Base-by-base conservation (phyloP, 2,888 invertebrate genomes). In the Pardosa pseudoannulata region DNA sequence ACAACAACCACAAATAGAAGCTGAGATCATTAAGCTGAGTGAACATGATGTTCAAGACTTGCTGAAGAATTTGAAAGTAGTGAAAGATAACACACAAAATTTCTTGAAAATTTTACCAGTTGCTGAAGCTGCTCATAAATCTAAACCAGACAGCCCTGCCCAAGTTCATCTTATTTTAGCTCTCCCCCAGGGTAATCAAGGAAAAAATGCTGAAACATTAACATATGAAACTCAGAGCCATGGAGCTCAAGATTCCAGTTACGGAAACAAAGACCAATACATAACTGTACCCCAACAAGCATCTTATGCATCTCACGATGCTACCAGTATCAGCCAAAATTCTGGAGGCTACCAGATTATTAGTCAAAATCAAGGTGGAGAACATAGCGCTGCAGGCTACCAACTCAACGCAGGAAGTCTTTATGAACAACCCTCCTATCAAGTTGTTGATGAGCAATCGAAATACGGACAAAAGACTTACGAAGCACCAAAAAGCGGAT, bases 1-100 rank as follows among this genome's bases (percentile, higher is more conserved):
- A 16, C 46, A 36, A 5, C 79, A 79, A 39, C 80, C 64, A 23
- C 70, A 76, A 13, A 75, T 87, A n/a, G 87, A 78, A 56, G 87
- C 87, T 13, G 87, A 87, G n/a, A 9, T 87, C 11, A 62, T 87
- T 13, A 87, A 79, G 39, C 16, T 87, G 39, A 71, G 75, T 16
- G 87, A 87, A 7, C 62, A 87, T n/a, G 73, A 80, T 27, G 19
- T 87, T 13, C 70, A 87, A 27, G 36, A 46, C 16, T 64, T 87
- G 3, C 36, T 87, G 16, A 74, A 79, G 13, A 87, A 65, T 28
- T 28, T 87, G 7, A 80, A 87, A 19, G 50, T 80, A 23, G n/a
- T 80, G 6, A 71, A 76, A 29, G 75, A 87, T 56, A 46, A 50
- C 31, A 70, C 80, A 23, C 72, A 87, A 13, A 67, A 87, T 5